Conservation (phyloP, 1,140 invertebrate genomes). For the Heliconius eleuchia region DNA sequence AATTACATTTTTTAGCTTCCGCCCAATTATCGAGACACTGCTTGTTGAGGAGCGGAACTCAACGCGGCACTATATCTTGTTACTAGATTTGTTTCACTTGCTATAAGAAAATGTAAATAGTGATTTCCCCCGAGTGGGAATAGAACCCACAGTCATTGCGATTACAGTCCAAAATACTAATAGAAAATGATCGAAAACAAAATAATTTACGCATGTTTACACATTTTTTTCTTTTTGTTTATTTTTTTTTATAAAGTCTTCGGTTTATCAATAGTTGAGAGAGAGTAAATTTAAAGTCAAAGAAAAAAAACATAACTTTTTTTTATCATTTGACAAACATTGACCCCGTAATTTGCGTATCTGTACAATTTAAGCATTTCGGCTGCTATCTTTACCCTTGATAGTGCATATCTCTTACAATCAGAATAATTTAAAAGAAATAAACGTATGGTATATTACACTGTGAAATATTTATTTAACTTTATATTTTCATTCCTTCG, state of each 20-base stretch:
- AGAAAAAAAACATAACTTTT: background rate
- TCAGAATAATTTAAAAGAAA: conserved; percentile 7
- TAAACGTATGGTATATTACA: background rate
- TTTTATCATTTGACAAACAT: conserved; percentile 9
- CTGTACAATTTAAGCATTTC: conserved; percentile 10
- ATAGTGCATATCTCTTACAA: conserved; percentile 6
- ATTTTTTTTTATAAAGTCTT: too few relatives aligned
- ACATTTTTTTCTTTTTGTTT: too few relatives aligned
- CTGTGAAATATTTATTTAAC: too few relatives aligned
- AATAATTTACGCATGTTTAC: too few relatives aligned
- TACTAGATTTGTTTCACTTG: too few relatives aligned
- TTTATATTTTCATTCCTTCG: too few relatives aligned
- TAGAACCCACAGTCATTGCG: background rate
- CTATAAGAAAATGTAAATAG: background rate
- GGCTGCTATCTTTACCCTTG: background rate
- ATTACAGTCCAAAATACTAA: background rate
- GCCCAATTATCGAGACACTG: background rate
- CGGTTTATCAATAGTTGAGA: background rate
- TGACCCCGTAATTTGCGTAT: conserved; percentile 10
- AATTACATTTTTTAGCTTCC: background rate
- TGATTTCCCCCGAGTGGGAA: background rate
- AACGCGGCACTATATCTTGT: background rate
- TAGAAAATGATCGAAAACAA: too few relatives aligned
- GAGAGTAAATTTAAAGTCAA: too few relatives aligned
- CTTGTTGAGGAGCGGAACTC: background rate